A percentile compares a stretch with the other conserved stretches of the same genome.
Conservation (phyloP, 2,888 invertebrate genomes). For the Furcula furcula region DNA sequence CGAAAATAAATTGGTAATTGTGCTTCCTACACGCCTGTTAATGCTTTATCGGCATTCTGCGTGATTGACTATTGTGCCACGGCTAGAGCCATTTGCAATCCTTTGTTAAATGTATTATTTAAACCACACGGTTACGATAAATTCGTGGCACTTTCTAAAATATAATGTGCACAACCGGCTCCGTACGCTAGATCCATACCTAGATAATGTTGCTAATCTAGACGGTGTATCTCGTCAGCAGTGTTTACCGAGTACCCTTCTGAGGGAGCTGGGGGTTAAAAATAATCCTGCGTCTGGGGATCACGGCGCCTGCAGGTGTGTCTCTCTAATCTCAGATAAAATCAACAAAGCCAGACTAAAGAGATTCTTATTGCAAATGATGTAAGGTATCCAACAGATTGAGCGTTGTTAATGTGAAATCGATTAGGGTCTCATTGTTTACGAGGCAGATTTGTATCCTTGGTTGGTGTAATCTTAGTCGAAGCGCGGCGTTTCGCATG, state of each 20-base stretch:
- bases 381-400: slow-evolving; percentile 28
- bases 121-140: slow-evolving; percentile 22
- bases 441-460: slow-evolving; percentile 58
- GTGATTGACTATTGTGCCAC: slow-evolving; percentile 22
- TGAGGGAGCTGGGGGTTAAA: slow-evolving; percentile 51
- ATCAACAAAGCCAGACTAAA: slow-evolving; percentile 19
- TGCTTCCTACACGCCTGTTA: slow-evolving; percentile 11
- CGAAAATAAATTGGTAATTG: slow-evolving; percentile 28
- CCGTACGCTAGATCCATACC: slow-evolving; percentile 29
- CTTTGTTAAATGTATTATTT: slow-evolving; percentile 21
- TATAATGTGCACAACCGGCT: slow-evolving; percentile 24
- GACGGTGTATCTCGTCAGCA: slow-evolving; percentile 41
- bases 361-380: slow-evolving; percentile 24
- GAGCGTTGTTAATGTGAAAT: slow-evolving; percentile 34
- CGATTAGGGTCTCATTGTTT: slow-evolving; percentile 59
- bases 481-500: slow-evolving; percentile 16
- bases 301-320: slow-evolving; percentile 57
- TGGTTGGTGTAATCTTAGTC: slow-evolving; percentile 51
- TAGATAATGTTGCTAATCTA: slow-evolving; percentile 40
- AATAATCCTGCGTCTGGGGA: slow-evolving; percentile 53
- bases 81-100: slow-evolving; percentile 5
- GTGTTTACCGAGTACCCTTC: slow-evolving; percentile 43
- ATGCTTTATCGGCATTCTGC: slow-evolving; percentile 8
- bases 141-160: slow-evolving; percentile 39
- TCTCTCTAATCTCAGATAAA: slow-evolving; percentile 43